Evolutionary conservation across 2,113 vertebrate species (phyloP), one percentile per base, ranked within the genome.

Genomic region (Otolemur garnettii): DNA sequence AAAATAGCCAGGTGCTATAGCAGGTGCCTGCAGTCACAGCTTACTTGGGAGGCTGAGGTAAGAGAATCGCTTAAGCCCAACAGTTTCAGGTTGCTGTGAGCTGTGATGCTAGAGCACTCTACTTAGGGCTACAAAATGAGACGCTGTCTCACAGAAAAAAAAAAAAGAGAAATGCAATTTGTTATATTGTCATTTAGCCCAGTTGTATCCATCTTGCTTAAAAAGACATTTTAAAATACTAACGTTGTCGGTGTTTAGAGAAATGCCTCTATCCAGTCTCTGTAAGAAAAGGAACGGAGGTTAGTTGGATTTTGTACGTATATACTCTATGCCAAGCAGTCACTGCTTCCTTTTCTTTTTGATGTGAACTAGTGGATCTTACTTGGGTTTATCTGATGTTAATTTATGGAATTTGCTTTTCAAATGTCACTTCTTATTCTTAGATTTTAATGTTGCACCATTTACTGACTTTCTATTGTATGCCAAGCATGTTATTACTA

Each of bases 361-460:
- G 15, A 68, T 83, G 12, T 93, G 30, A 84, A 80, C 53, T 87
- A 0, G 60, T 92, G 8, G 72, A 30, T 84, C 9, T 74, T 91
- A 42, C 69, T 90, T 87, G 28, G 11, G 59, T 30, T 68, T 80
- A 9, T 83, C 35, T 95, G 5, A 69, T 85, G 79, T 64, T 94
- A 72, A 13, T 71, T 90, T 96, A 74, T 78, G 9, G 11, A 92
- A 30, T 91, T 50, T 90, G 6, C 38, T 82, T 88, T 93, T 93
- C 50, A 85, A 77, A 64, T 66, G n/a, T 62, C 17, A 82, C 24
- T 88, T 93, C 22, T 64, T 90, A 87, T 33, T 5, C 38, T 9
- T 87, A 33, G 28, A 79, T 82, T 87, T 92, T 93, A 97, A 30
- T 93, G 7, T 93, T 79, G 77, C 92, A 53, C 6, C 13, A 62